Base-by-base conservation (phyloP, 1,140 invertebrate species). In the Apocrypta bakeri region DNA sequence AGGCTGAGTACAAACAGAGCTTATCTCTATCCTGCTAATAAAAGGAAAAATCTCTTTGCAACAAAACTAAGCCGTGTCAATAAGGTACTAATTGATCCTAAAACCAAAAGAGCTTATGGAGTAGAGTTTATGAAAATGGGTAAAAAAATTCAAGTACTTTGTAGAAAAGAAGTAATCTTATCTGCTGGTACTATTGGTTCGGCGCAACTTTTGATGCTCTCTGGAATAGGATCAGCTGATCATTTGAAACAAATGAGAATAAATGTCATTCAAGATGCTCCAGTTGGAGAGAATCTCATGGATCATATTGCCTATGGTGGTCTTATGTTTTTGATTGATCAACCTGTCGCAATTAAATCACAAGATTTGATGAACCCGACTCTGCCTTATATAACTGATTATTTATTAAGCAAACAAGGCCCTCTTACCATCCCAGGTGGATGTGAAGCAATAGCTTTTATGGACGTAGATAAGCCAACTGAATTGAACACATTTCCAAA, bases 401-500 rank as follows among this genome's bases (percentile, higher is more conserved):
- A 89, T 89, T 89, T 92, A 82, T 91, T 86, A 11, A 87, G 93
- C n/a, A 93, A 93, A 82, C 91, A 92, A 80, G 96, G 96, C n/a
- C 96, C 96, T 0, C 86, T 97, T n/a, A 94, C 96, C 0, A 92
- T 96, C 3, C 94, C 97, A 0, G 97, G 97, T n/a, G 96, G 96
- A 0, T 95, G 95, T 81, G 97, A 98, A 90, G 96, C 95, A 0
- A 87, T 97, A 0, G 94, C 94, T 2, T 97, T 97, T 86, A 91
- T 95, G 85, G 94, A 97, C 84, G 92, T 96, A 7, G 94, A 96
- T 85, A 93, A 95, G 84, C 94, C 94, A 42, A 90, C 93, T 1
- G 92, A 94, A 66, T 89, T 90, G 9, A 92, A 94, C 66, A 95
- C 94, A 37, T 96, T 94, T 91, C 95, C 96, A 0, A 95, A 97